Percentiles rank a stretch among this genome's conserved stretches.
These are phyloP conservation scores for Globodera ellingtonae DNA, from an alignment of 1,140 invertebrate species.

Conservation along the genomic window DNA sequence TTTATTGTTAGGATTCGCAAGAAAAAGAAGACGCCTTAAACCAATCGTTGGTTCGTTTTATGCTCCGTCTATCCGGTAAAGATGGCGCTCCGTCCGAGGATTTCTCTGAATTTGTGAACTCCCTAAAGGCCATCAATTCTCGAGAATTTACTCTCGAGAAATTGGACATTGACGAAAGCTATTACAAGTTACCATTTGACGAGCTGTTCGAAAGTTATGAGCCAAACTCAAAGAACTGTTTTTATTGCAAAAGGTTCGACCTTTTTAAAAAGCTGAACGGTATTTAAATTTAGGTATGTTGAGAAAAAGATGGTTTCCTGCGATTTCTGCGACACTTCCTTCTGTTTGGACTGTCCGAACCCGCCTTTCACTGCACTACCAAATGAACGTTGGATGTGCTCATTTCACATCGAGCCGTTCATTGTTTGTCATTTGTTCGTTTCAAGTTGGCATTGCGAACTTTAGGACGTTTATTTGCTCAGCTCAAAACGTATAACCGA, in stretches of 20 bases:
- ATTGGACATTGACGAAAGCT: constrained; percentile 13
- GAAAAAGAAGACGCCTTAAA: constrained; percentile 21
- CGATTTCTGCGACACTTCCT: constrained; percentile 86
- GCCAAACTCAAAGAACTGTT: constrained; percentile 21
- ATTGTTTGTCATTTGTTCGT: constrained; percentile 66
- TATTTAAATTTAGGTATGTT: constrained; percentile 74
- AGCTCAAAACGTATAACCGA: constrained; percentile 42
- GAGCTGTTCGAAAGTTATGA: constrained; percentile 25
- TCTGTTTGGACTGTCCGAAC: constrained; percentile 88
- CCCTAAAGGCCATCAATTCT: constrained; percentile 17
- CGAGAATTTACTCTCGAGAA: constrained; percentile 20
- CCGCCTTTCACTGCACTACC: constrained; percentile 85
- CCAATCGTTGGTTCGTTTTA: constrained; percentile 15
- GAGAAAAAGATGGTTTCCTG: constrained; percentile 82
- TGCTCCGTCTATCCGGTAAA: neutral
- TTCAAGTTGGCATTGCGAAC: constrained; percentile 16
- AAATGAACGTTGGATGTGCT: constrained; percentile 90
- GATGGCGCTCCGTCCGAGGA: constrained; percentile 1
- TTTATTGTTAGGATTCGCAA: constrained; percentile 16
- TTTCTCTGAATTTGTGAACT: constrained; percentile 9
- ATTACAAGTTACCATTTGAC: constrained; percentile 37
- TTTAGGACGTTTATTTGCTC: constrained; percentile 43
- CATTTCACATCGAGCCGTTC: constrained; percentile 87
- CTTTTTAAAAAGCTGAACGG: neutral
- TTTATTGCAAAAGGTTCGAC: constrained; percentile 34